These are phyloP conservation scores for Drosophila suzukii DNA, from an alignment of 1,140 invertebrate species.

Conservation along the genomic window DNA sequence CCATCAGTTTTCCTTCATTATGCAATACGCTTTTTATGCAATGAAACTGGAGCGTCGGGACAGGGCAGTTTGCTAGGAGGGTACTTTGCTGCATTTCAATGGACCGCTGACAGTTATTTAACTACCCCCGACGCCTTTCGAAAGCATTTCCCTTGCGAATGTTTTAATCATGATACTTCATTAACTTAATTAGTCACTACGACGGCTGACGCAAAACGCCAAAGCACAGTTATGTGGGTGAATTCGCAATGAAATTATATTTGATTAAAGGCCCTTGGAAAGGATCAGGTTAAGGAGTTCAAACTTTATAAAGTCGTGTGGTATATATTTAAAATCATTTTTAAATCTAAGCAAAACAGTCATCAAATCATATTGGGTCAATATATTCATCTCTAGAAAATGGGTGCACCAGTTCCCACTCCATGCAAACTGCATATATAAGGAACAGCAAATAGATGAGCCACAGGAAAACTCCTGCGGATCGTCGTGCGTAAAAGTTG, in stretches of 20 bases:
- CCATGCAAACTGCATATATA: constrained; percentile 20
- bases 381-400: constrained; percentile 15
- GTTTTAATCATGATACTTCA: constrained; percentile 72
- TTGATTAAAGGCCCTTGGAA: background rate
- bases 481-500: constrained; percentile 48
- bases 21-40: constrained; percentile 34
- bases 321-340: too few relatives aligned
- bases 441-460: constrained; percentile 33
- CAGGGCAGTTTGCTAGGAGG: constrained; percentile 23
- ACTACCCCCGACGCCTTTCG: constrained; percentile 16
- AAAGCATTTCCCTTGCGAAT: constrained; percentile 33
- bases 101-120: constrained; percentile 22
- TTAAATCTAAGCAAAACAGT: background rate
- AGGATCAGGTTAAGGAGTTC: background rate
- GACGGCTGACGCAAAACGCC: background rate
- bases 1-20: constrained; percentile 50
- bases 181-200: constrained; percentile 60
- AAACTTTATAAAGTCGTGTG: too few relatives aligned
- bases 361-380: constrained; percentile 16
- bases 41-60: constrained; percentile 20
- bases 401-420: constrained; percentile 39
- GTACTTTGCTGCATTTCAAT: constrained; percentile 52
- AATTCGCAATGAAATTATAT: background rate
- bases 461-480: constrained; percentile 41
- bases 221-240: background rate